Conservation (phyloP, 2,888 invertebrate genomes). For the Prenolepis imparis region DNA sequence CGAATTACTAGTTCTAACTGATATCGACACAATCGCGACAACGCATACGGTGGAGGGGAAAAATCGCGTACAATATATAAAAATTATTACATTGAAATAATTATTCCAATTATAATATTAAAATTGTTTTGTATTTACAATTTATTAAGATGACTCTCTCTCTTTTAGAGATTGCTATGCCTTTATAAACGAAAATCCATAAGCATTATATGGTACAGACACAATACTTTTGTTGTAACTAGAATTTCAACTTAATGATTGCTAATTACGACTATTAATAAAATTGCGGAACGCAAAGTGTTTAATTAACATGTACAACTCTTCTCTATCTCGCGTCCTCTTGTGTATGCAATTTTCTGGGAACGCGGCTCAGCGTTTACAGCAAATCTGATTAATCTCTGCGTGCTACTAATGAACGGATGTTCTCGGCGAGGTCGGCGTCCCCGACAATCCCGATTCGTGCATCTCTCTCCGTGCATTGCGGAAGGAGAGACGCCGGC, state of each 20-base stretch:
- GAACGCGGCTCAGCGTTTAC: constrained; percentile 59
- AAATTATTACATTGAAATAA: not conserved
- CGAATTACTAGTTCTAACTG: constrained; percentile 69
- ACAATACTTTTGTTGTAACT: not conserved
- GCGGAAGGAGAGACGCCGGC: constrained; percentile 66
- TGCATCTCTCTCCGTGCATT: constrained; percentile 22
- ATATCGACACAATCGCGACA: constrained; percentile 47
- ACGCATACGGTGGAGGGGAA: not conserved
- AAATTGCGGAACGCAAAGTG: constrained; percentile 30
- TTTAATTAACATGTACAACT: constrained; percentile 43
- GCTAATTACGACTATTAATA: constrained; percentile 42
- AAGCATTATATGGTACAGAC: not conserved
- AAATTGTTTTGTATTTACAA: not conserved
- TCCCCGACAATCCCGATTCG: constrained; percentile 62
- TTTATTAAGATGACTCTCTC: not conserved
- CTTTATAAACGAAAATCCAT: not conserved
- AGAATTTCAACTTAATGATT: constrained; percentile 8
- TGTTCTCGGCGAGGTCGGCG: constrained; percentile 58
- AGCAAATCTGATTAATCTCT: constrained; percentile 73
- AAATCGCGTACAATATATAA: not conserved
- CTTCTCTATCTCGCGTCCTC: constrained; percentile 10
- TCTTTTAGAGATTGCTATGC: not conserved
- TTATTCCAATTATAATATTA: too few species aligned
- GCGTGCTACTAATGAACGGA: constrained; percentile 70
- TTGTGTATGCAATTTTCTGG: constrained; percentile 49